phyloP scores from a whole-genome alignment of 1,140 invertebrate species.

The Acyrthosiphon pisum region DNA sequence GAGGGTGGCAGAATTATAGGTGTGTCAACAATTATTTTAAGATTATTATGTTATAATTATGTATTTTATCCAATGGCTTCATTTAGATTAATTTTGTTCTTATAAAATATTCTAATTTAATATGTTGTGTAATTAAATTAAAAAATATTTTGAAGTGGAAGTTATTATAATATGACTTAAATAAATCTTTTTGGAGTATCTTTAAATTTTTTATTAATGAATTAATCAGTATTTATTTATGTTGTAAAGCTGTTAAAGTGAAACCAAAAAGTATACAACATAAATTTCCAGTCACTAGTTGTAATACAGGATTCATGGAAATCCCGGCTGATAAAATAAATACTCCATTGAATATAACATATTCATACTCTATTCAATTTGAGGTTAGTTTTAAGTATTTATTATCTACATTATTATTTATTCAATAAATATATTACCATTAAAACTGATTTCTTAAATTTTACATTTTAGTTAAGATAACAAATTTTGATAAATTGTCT shows the following conservation, averaged over 20 bases:
- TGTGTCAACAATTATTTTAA: slow-evolving; percentile 61
- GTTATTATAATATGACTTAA: background rate
- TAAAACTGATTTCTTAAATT: background rate
- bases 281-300: slow-evolving; percentile 59
- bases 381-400: slow-evolving; percentile 65
- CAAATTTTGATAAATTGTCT: background rate
- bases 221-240: slow-evolving; percentile 34
- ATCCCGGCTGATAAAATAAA: slow-evolving; percentile 69
- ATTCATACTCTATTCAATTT: slow-evolving; percentile 89
- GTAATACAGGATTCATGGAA: slow-evolving; percentile 68
- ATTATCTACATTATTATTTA: background rate
- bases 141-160: too few relatives aligned
- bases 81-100: background rate
- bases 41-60: too few relatives aligned
- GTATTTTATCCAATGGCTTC: background rate
- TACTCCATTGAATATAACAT: slow-evolving; percentile 75
- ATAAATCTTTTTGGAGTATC: background rate
- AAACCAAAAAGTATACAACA: slow-evolving; percentile 82
- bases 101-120: too few relatives aligned
- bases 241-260: slow-evolving; percentile 72
- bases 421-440: background rate
- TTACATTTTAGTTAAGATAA: background rate
- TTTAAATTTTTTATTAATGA: background rate
- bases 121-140: too few relatives aligned
- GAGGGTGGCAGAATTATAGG: slow-evolving; percentile 90